Base-by-base conservation (phyloP, 1,140 invertebrate species). In the Halictus rubicundus region DNA sequence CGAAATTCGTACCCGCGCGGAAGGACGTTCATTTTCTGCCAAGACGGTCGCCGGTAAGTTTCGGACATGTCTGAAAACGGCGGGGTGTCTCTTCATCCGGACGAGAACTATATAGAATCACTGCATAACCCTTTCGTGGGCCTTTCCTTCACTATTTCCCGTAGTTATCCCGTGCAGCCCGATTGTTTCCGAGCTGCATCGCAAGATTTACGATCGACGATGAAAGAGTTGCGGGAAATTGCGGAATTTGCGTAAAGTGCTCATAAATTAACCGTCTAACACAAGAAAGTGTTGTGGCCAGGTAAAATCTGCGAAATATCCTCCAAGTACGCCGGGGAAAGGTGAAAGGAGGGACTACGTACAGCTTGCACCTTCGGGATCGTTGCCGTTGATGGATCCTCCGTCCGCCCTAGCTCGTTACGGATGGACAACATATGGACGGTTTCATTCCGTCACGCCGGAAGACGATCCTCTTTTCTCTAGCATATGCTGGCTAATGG, bases 201-300 rank as follows among this genome's bases (percentile, higher is more conserved):
- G 12, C n/a, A 12, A 78, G 82, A 89, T 89, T 89, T 89, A 89
- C 64, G 81, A 73, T 6, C 3, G 0, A 16, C 3, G 52, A 27
- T 19, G 12, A 21, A 27, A 46, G 68, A 52, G 25, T 27, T 72
- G 12, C 57, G 39, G 54, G 2, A n/a, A 68, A 65, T 85, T 39
- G 68, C 73, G 75, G 19, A 87, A 87, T 90, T 89, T 89, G 78
- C 87, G 86, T 88, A 87, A 88, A 90, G 65, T 52, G 25, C 49
- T 79, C 86, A 82, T 90, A 90, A 90, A 90, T 90, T 88, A 87
- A 54, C 57, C 14, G 66, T 68, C 49, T n/a, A n/a, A n/a, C n/a
- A n/a, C n/a, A n/a, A n/a, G 80, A 82, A 77, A 71, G 80, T 16
- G 65, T 68, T 37, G 64, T 68, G 9, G 21, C 27, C 25, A 10